Evolutionary conservation across 2,888 invertebrate genomes (phyloP).

Genomic region (Deroplatys truncata): DNA sequence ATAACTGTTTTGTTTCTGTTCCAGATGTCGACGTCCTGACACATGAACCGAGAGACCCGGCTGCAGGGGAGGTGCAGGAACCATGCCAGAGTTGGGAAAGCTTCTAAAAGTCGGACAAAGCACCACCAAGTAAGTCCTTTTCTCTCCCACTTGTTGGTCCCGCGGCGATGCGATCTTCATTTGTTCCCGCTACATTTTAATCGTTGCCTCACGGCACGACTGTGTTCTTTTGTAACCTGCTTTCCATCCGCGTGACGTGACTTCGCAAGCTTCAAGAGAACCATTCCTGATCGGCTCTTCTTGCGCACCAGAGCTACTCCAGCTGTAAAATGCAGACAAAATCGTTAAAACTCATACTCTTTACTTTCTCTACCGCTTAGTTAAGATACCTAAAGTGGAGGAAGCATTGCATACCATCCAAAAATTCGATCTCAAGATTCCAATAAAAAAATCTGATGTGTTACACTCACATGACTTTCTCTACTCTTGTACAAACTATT

Average conservation of each 20-base stretch:
- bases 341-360: too few relatives aligned
- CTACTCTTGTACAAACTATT: too few relatives aligned
- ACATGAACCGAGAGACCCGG: conserved; percentile 13
- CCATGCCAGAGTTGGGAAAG: conserved; percentile 18
- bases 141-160: neutral
- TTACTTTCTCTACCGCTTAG: too few relatives aligned
- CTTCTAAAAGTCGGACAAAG: conserved; percentile 12
- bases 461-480: too few relatives aligned
- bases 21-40: conserved; percentile 21
- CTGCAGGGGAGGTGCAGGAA: conserved; percentile 1
- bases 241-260: neutral
- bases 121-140: conserved; percentile 5
- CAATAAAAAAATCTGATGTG: too few relatives aligned
- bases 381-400: too few relatives aligned
- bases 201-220: neutral
- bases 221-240: neutral
- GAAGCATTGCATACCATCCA: too few relatives aligned
- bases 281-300: too few relatives aligned
- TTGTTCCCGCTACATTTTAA: neutral
- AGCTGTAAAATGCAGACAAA: too few relatives aligned
- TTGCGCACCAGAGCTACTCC: too few relatives aligned
- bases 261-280: too few relatives aligned
- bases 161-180: neutral
- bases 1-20: neutral
- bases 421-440: too few relatives aligned